These are phyloP conservation scores for Catostylus mosaicus DNA, from an alignment of 30 jellyfish, hydroid and myxozoan species.

Conservation along the genomic window DNA sequence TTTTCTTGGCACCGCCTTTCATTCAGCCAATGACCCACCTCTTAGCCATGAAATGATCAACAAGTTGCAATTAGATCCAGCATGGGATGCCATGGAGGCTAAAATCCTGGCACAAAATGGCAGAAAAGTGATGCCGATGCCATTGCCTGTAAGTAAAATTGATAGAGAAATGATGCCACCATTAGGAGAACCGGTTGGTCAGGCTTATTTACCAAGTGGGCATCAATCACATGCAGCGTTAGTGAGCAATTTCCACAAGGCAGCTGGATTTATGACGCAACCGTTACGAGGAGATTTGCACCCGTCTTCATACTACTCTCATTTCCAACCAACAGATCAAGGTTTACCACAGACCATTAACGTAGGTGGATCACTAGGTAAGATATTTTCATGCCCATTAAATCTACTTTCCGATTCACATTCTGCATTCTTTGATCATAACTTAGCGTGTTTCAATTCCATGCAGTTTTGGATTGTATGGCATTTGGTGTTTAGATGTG, in stretches of 20 bases:
- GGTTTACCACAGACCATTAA: conserved; percentile 26
- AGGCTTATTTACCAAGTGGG: conserved; percentile 37
- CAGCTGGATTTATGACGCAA: conserved; percentile 25
- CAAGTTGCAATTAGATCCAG: conserved; percentile 62
- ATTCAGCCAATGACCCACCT: conserved; percentile 30
- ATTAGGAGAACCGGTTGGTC: conserved; percentile 57
- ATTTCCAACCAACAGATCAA: conserved; percentile 30
- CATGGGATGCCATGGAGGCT: conserved; percentile 68
- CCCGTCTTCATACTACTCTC: conserved; percentile 18
- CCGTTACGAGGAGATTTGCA: not conserved
- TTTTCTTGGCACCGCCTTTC: conserved; percentile 3
- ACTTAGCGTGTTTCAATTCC: too few species aligned
- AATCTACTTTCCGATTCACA: too few species aligned
- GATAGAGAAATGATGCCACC: conserved; percentile 68
- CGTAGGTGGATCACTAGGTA: conserved; percentile 64
- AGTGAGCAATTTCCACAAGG: conserved; percentile 18
- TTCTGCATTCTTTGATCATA: too few species aligned
- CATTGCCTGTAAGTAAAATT: conserved; percentile 39
- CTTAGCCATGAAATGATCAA: conserved; percentile 55
- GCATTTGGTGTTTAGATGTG: too few species aligned
- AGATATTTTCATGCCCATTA: too few species aligned
- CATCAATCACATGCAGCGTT: conserved; percentile 5
- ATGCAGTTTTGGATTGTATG: too few species aligned
- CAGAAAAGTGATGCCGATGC: conserved; percentile 33
- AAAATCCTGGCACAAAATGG: conserved; percentile 47